A percentile compares a stretch with the other conserved stretches of the same genome.
Conservation (phyloP, 2,113 vertebrate species). For the Trematomus loennbergii region DNA sequence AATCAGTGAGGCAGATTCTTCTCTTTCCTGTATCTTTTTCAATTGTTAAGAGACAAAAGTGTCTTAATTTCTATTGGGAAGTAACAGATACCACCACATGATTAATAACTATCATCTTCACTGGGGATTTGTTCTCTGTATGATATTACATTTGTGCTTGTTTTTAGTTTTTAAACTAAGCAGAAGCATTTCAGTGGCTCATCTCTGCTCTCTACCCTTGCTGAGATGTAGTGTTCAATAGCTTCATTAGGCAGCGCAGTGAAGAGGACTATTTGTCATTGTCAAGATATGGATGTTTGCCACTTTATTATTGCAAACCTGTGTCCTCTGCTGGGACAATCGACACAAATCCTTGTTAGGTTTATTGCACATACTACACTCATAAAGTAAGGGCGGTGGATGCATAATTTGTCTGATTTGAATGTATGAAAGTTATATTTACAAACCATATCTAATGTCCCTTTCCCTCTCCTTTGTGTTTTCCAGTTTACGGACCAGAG, state of each 20-base stretch:
- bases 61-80: conserved; percentile 11
- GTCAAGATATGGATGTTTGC: conserved; percentile 84
- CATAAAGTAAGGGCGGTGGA: conserved; percentile 23
- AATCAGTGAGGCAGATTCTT: conserved; percentile 10
- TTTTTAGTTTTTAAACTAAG: conserved; percentile 65
- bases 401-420: conserved; percentile 20
- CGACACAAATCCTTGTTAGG: conserved; percentile 75
- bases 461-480: conserved; percentile 68
- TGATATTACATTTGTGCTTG: conserved; percentile 49
- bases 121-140: conserved; percentile 15
- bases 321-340: conserved; percentile 77
- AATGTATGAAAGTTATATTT: neutral
- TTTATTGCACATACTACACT: conserved; percentile 65
- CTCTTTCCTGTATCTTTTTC: conserved; percentile 5
- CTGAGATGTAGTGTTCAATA: conserved; percentile 75
- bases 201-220: conserved; percentile 70
- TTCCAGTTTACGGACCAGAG: conserved; percentile 96
- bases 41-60: conserved; percentile 10
- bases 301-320: conserved; percentile 83
- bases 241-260: conserved; percentile 78
- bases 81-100: conserved; percentile 14
- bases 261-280: conserved; percentile 81
- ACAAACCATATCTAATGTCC: conserved; percentile 30
- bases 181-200: conserved; percentile 56
- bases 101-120: conserved; percentile 37